phyloP scores from a whole-genome alignment of 1,140 invertebrate genomes.

The Trichonephila clavata region DNA sequence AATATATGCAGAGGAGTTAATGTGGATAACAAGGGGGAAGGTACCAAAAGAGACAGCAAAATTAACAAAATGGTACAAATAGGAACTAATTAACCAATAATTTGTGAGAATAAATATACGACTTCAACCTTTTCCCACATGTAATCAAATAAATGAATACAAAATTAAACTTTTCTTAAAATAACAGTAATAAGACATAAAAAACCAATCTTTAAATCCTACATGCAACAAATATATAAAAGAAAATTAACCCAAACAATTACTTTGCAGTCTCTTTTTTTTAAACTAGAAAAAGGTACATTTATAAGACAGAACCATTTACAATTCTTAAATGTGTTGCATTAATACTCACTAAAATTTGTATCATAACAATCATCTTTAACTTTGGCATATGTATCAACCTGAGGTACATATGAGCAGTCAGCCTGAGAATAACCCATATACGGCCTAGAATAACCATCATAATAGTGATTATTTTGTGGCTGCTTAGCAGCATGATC shows the following conservation, averaged over 20 bases:
- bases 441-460: conserved; percentile 65
- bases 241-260: neutral
- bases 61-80: conserved; percentile 24
- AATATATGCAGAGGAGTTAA: conserved; percentile 41
- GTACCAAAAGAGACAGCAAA: conserved; percentile 66
- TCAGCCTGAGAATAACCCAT: conserved; percentile 74
- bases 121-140: neutral
- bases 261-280: conserved; percentile 66
- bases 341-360: conserved; percentile 73
- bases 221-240: neutral
- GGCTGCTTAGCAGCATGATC: conserved; percentile 72
- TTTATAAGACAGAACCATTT: conserved; percentile 15
- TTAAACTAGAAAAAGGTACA: conserved; percentile 15
- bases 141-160: neutral
- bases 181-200: neutral
- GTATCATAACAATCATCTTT: conserved; percentile 75
- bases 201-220: neutral
- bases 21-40: conserved; percentile 41
- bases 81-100: neutral
- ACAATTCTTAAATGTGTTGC: conserved; percentile 38
- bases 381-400: conserved; percentile 75
- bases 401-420: conserved; percentile 75
- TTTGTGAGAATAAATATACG: neutral
- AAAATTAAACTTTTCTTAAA: neutral
- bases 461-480: conserved; percentile 74